Conservation (phyloP, 2,888 invertebrate species). For the Cephus nigrinus region DNA sequence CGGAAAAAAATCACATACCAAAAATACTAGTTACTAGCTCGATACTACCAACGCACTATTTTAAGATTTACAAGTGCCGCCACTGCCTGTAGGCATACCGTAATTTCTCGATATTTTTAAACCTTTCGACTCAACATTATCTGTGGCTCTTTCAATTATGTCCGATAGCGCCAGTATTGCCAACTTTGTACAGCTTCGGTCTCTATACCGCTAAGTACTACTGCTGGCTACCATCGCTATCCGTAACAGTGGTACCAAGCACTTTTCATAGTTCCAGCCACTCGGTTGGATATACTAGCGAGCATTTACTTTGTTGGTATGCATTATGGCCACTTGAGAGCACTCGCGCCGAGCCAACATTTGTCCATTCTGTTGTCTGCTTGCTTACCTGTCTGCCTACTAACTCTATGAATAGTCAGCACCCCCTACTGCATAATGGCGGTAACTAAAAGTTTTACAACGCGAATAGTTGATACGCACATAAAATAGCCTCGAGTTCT, state of each 20-base stretch:
- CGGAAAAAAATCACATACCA: not conserved
- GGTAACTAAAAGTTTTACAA: not conserved
- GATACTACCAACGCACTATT: not conserved
- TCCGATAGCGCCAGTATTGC: not conserved
- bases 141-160: not conserved
- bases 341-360: conserved; percentile 10
- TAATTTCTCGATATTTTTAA: not conserved
- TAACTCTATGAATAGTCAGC: conserved; percentile 1
- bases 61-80: not conserved
- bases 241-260: not conserved
- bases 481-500: not conserved
- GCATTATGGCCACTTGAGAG: conserved; percentile 30
- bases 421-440: not conserved
- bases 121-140: not conserved
- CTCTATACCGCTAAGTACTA: not conserved
- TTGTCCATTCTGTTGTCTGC: not conserved
- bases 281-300: not conserved
- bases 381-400: not conserved
- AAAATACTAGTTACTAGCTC: not conserved
- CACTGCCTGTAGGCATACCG: no score
- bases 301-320: conserved; percentile 28
- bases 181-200: not conserved
- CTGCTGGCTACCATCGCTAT: not conserved
- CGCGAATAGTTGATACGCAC: not conserved
- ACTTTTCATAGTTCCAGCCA: not conserved